Conservation (phyloP, 2,888 invertebrate species). For the Psylliodes chrysocephalus region DNA sequence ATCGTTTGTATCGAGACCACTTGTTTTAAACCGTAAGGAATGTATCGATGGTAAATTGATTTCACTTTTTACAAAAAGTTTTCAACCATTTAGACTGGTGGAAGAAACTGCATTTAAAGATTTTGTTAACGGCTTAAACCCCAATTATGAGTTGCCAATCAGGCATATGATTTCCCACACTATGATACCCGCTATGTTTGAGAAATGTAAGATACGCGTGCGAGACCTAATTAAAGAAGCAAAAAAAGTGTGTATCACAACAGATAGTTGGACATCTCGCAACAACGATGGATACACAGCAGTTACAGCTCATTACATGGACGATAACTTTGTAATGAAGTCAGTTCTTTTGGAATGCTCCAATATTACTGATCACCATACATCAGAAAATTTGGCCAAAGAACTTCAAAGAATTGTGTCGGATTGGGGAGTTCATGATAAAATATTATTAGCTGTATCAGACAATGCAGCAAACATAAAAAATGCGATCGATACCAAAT, state of each 20-base stretch:
- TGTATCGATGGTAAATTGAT: no score
- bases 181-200: not conserved
- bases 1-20: no score
- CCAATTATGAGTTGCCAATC: no score
- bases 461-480: no score
- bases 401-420: no score
- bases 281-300: no score
- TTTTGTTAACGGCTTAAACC: not conserved
- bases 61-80: no score
- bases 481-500: no score
- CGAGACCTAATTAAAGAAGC: slow-evolving; percentile 24
- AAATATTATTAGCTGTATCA: no score
- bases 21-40: no score
- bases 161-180: not conserved
- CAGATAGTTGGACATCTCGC: no score
- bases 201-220: slow-evolving; percentile 33
- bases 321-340: slow-evolving; percentile 20
- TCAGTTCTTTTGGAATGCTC: slow-evolving; percentile 23
- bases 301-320: slow-evolving; percentile 34
- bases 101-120: not conserved
- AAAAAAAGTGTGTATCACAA: slow-evolving; percentile 28
- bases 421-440: not conserved
- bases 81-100: no score
- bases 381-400: slow-evolving; percentile 20
- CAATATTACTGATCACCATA: slow-evolving; percentile 8